Evolutionary conservation across 1,140 invertebrate species (phyloP), one percentile per base, ranked within the genome.

Genomic region (Drosophila teissieri): DNA sequence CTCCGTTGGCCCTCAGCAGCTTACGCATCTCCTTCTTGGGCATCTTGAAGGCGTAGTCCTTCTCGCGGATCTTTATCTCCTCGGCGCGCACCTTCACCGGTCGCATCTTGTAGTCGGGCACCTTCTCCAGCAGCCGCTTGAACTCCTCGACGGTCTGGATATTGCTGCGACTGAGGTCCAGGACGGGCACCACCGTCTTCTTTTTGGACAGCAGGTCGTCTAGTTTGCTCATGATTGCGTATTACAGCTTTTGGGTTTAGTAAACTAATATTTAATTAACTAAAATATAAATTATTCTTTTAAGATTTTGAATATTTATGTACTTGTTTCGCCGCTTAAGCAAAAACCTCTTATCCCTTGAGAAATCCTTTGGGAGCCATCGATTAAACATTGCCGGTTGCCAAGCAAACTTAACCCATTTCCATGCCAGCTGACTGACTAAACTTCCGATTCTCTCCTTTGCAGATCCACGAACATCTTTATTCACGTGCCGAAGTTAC

Each of bases 81-180:
- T 96, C 95, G 2, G 93, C 88, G 52, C 93, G 93, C 12, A 95
- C 94, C 94, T 97, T 98, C 92, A 98, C 97, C 0, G 96, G 94
- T 77, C 96, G 95, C 53, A 98, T 97, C 93, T 97, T 97, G 81
- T 96, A 97, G 85, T 98, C 97, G 0, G 97, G 97, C 22, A 98
- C 96, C 92, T 96, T 96, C 74, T 97, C 96, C 78, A 96, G 93
- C 22, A 97, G 94, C 55, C 95, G 95, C 73, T 95, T 95, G 77
- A 97, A 97, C 86, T 98, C 97, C 81, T 97, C 96, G 69, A 95
- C 94, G 15, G 95, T 95, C 72, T 95, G 96, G 40, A 94, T 94
- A 4, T 95, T 95, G n/a, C 95, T 94, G 92, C 96, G 96, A 53
- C 96, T 97, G 56, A 98, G 94, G 93, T 98, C 97, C 4, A 98